Base-by-base conservation (phyloP, 2,113 vertebrate species). In the Poeciliopsis turrubarensis region DNA sequence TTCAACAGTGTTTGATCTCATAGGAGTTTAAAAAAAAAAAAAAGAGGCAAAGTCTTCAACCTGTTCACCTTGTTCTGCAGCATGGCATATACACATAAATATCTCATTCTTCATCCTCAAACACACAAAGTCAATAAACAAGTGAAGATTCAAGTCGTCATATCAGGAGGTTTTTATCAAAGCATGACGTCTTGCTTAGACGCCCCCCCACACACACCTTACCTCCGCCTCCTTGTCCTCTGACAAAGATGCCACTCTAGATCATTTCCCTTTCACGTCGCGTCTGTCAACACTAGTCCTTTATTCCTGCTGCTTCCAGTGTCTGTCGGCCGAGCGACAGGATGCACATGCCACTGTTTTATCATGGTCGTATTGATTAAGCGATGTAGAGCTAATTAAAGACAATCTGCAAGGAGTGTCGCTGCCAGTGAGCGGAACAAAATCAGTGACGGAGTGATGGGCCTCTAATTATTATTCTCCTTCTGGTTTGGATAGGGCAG, bases 311-410 rank as follows among this genome's bases (percentile, higher is more conserved):
- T 71, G 78, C 65, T 82, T 89, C 82, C 73, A 65, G 68, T 72
- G 76, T 68, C 57, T 64, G 78, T 29, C 29, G 32, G 63, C 76
- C 30, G 19, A 77, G 72, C 60, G 57, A 77, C 85, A 88, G 79
- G 74, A 80, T 66, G 80, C 77, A 79, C 85, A 79, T 77, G 80
- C 75, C 82, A 70, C 87, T 89, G 87, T 91, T 89, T 85, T 81
- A 79, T 91, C 87, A 76, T 67, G 80, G 83, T 73, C 63, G 32
- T 89, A 92, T 92, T 90, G 91, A 94, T 93, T 89, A 86, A 89
- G 81, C 2, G 66, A 86, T 82, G 85, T 84, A 70, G 39, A 84
- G 86, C 87, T 92, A 91, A 93, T 94, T 94, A 92, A 93, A 92
- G 77, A 73, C 86, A 83, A 89, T 91, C 85, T 89, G 74, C 61